Base-by-base conservation (phyloP, 2,888 invertebrate species). In the Globia sparganii region DNA sequence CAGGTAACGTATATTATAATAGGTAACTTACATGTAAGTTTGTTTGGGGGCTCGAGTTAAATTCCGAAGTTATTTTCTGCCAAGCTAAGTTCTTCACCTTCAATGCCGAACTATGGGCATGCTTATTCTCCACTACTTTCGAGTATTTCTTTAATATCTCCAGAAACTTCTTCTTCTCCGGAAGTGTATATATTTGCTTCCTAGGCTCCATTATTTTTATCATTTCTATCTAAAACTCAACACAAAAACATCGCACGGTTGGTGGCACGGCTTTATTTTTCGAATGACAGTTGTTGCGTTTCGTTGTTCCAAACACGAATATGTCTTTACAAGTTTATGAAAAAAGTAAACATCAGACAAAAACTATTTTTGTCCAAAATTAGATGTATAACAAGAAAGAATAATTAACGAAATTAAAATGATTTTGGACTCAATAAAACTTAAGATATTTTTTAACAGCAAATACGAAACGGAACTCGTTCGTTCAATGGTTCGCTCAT, bases 121-220 rank as follows among this genome's bases (percentile, higher is more conserved):
- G 53, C 40, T 75, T 82, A 34, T 67, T 75, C 49, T 82, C 85
- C 15, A 82, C 70, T 13, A 70, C 62, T 49, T 40, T 84, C 8
- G 75, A 64, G 18, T 82, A 82, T 15, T 59, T 80, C 40, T 75
- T 84, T 25, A 82, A 46, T 80, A 82, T 82, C 6, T 84, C 76
- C 56, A 82, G 59, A 73, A 84, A 84, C 40, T 25, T 43, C 43
- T 53, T 80, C 59, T 84, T 84, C 46, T 82, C 81, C 9, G 34
- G 46, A 37, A 40, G 18, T 31, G 75, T 71, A 62, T n/a, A 82
- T 80, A 80, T 34, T 43, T 74, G 75, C 34, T 80, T 82, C 15
- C 4, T 84, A 3, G 6, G 15, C 31, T 84, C 80, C 85, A 84
- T 84, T 59, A 43, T 70, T 49, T 46, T 67, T 18, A 66, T 46